These are phyloP conservation scores for Microplitis mediator DNA, from an alignment of 1,140 invertebrate genomes.

Conservation along the genomic window DNA sequence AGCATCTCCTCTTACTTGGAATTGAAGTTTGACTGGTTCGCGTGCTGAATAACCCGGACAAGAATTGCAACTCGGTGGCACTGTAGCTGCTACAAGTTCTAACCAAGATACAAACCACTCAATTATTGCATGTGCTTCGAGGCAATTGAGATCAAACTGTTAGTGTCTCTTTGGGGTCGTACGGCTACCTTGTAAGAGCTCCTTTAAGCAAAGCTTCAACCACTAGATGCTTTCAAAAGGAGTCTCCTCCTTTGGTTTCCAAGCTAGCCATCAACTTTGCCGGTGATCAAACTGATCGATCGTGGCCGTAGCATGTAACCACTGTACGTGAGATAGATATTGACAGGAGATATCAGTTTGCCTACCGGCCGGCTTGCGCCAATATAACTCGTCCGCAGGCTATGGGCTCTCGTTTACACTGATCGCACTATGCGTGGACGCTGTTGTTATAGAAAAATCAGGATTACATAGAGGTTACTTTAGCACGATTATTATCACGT, in stretches of 20 bases:
- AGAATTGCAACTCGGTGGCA: slow-evolving; percentile 27
- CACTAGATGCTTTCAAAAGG: neutral
- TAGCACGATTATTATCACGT: neutral
- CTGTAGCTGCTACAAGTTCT: slow-evolving; percentile 26
- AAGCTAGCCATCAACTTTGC: neutral
- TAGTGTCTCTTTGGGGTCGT: neutral
- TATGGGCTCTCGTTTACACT: neutral
- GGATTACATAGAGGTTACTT: neutral
- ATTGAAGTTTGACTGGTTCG: neutral
- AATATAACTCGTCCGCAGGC: neutral
- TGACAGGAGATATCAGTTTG: slow-evolving; percentile 6
- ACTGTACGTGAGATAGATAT: neutral
- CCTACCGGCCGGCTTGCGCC: slow-evolving; percentile 9
- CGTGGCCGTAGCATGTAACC: neutral
- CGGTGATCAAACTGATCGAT: neutral
- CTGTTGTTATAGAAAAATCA: neutral
- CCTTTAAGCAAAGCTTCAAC: neutral
- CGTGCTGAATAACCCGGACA: slow-evolving; percentile 15
- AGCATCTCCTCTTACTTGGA: no score
- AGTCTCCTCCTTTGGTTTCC: neutral
- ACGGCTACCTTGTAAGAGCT: neutral
- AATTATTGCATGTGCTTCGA: slow-evolving; percentile 50
- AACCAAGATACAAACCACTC: slow-evolving; percentile 53
- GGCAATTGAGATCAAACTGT: slow-evolving; percentile 23
- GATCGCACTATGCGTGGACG: neutral